Evolutionary conservation across 2,113 vertebrate genomes (phyloP), one percentile per base, ranked within the genome.

Genomic region (Hemiprocne comata): DNA sequence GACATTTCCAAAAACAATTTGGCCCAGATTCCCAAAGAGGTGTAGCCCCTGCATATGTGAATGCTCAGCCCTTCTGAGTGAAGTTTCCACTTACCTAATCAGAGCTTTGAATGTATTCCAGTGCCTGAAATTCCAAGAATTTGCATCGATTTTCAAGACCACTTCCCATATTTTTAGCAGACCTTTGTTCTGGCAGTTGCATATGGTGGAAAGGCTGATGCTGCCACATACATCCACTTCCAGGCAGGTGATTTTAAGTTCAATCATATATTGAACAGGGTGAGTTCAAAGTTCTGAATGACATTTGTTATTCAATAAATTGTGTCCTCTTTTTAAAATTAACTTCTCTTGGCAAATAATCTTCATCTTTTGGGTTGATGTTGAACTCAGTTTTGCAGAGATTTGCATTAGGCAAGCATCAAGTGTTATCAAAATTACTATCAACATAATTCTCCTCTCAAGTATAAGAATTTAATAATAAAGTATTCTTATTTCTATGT

Each of bases 1-100:
- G 93, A 94, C 86, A 95, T 95, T 96, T 95, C 94, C 95, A 95
- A 92, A 97, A 93, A 93, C 92, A 93, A 85, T 95, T 96, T 96
- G 96, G 95, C 95, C 94, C 89, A 92, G 83, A 81, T 96, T 94
- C 93, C 71, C 6, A 2, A 85, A 4, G 26, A 94, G 87, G 92
- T 87, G 89, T 89, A 94, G 86, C 93, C 91, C 62, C 90, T 70
- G 94, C 76, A 8, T 93, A 92, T 93, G 79, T 90, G 89, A 95
- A 95, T 72, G 89, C 84, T 95, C 95, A 93, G 87, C 80, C 83
- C 70, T 91, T 94, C 73, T 7, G 91, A 93, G 80, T 44, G 65
- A 92, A 81, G 92, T 94, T 97, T 93, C 91, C 93, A 96, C 95
- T 96, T 91, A 91, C 91, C 87, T 96, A 81, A 95, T 95, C 96